Base-by-base conservation (phyloP, 2,113 vertebrate genomes). In the Uria aalge region DNA sequence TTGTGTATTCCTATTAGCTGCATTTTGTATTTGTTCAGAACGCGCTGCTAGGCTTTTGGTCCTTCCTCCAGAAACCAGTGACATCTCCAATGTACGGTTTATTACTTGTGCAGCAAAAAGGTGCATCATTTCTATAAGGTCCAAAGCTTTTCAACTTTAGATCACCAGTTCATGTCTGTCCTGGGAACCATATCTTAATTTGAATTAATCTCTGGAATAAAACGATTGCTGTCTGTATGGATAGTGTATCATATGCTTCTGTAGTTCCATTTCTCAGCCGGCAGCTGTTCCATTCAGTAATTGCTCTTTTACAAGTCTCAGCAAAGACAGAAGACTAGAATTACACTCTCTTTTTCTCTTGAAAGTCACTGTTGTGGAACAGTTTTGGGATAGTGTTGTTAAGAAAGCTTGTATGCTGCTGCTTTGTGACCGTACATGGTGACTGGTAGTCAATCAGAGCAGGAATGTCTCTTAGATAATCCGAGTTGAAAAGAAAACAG, bases 251-350 rank as follows among this genome's bases (percentile, higher is more conserved):
- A 52, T 43, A 60, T 43, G 79, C 57, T 85, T 92, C 72, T 95
- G 50, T 38, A 92, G 62, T 34, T 92, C 62, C 30, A n/a, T 66
- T 93, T 90, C 92, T 95, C 67, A 80, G 71, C 29, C 0, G 0
- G 59, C 59, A 94, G 88, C 88, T 80, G 47, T 83, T 94, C 88
- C 55, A 47, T 47, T 77, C 57, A 88, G 59, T 82, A 95, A 88
- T 32, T 82, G 43, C 45, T 90, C 57, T 85, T 94, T 82, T 86
- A 66, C 88, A 92, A 77, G 78, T 62, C 90, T 94, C 80, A 83
- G 63, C 72, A 93, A 74, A 83, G 82, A 43, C 17, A 63, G 74
- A 69, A 60, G 85, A 53, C 48, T 66, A 72, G 89, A 94, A 87
- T 53, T 85, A 57, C 52, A n/a, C 53, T 32, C 34, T 59, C 74